phyloP scores from a whole-genome alignment of 2,113 vertebrate genomes.

The Petromus typicus region DNA sequence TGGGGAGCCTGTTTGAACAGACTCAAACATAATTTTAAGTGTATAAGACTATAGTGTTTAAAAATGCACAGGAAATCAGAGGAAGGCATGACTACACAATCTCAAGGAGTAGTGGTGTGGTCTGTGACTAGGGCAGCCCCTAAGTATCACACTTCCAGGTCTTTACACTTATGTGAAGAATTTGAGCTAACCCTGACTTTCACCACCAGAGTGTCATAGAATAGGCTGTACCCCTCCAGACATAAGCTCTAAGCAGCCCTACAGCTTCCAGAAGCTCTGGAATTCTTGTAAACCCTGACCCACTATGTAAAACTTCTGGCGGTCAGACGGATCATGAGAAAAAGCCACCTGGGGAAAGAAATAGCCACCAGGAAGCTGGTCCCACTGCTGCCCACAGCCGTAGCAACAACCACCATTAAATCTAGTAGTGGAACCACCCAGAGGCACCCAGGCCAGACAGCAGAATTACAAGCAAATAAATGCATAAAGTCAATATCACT shows the following conservation, averaged over 20 bases:
- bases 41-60: neutral
- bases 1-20: neutral
- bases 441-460: neutral
- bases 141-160: neutral
- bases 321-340: neutral
- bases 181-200: neutral
- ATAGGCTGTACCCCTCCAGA: neutral
- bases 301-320: neutral
- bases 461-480: neutral
- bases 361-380: neutral
- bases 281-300: neutral
- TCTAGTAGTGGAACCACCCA: neutral
- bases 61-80: neutral
- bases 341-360: neutral
- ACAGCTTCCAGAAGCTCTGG: slow-evolving; percentile 20
- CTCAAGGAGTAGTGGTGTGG: neutral
- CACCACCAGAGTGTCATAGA: neutral
- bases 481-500: neutral
- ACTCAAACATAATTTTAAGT: neutral
- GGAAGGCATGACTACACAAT: neutral
- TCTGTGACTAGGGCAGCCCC: neutral
- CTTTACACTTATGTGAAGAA: neutral
- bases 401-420: neutral
- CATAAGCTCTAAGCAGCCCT: neutral
- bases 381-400: neutral